Evolutionary conservation across 2,113 vertebrate genomes (phyloP), one percentile per base, ranked within the genome.

Genomic region (Scopus umbretta): DNA sequence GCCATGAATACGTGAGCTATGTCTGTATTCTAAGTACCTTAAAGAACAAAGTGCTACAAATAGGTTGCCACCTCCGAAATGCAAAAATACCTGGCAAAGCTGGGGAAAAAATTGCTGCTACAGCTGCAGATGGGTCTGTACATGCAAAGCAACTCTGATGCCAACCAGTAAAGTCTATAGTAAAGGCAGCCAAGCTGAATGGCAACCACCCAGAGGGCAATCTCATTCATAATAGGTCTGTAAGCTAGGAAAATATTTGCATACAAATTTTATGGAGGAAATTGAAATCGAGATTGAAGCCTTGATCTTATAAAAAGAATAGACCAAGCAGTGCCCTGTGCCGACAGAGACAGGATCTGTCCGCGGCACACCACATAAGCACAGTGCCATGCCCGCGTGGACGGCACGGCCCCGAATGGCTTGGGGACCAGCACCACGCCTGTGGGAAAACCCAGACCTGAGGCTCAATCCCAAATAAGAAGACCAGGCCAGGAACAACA

Each of bases 361-460:
- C 36, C 10, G 2, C 1, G 7, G 40, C 56, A 49, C 34, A 67
- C 11, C 52, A 52, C 1, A 1, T 7, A 50, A 42, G 13, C 34
- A 65, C 30, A 49, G 40, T 0, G 0, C 13, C 1, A 5, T 27
- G 4, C 59, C 1, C 0, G 3, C 32, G 23, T 3, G 34, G 61
- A 49, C 1, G 2, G 22, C 53, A 32, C 0, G 0, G 78, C 6
- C 38, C 18, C 2, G 9, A 22, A 47, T 1, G 11, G 4, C 47
- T 67, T 40, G 38, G 19, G 40, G 50, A 59, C 38, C 79, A 16
- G 27, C 2, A 4, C 26, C 59, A 52, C 1, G 12, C 40, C 52
- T 81, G 59, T 1, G 32, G 34, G 52, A 55, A 83, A 93, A 40
- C 19, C 19, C 34, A 8, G 6, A 66, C 8, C 45, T 38, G 52